Percentiles rank a stretch among this genome's conserved stretches.
Conservation (phyloP, 1,140 invertebrate genomes). For the Rhagoletis zephyria region DNA sequence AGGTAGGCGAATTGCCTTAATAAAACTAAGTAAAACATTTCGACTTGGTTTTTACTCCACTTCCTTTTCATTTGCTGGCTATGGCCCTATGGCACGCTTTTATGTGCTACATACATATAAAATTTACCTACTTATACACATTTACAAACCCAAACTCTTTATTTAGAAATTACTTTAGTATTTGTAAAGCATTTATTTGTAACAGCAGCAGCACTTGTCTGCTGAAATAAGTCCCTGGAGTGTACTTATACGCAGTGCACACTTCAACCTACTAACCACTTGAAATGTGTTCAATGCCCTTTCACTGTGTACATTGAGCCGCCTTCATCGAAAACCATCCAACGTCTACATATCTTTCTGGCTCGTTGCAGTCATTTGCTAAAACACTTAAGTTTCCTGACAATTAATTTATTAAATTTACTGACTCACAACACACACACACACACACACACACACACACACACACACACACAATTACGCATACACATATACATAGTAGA, state of each 20-base stretch:
- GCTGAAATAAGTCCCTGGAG: constrained; percentile 18
- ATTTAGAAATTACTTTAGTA: no score
- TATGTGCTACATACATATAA: neutral
- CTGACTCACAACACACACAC: neutral
- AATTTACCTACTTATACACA: neutral
- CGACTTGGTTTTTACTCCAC: no score
- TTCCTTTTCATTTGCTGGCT: neutral
- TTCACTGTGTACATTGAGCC: neutral
- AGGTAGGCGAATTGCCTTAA: neutral
- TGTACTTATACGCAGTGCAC: neutral
- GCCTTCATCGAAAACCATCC: neutral
- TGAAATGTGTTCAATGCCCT: neutral
- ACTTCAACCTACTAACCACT: neutral
- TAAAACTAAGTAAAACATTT: neutral
- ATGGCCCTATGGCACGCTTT: neutral
- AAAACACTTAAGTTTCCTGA: constrained; percentile 23
- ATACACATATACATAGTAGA: no score
- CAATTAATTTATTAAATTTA: constrained; percentile 48
- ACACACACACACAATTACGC: no score
- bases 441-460: neutral
- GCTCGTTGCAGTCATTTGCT: constrained; percentile 31
- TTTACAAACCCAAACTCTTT: no score
- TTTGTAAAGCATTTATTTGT: neutral
- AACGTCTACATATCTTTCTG: neutral
- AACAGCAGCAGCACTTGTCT: neutral